Evolutionary conservation across 2,797 vertebrate genomes (phyloP).

Genomic region (Oophaga sylvatica): DNA sequence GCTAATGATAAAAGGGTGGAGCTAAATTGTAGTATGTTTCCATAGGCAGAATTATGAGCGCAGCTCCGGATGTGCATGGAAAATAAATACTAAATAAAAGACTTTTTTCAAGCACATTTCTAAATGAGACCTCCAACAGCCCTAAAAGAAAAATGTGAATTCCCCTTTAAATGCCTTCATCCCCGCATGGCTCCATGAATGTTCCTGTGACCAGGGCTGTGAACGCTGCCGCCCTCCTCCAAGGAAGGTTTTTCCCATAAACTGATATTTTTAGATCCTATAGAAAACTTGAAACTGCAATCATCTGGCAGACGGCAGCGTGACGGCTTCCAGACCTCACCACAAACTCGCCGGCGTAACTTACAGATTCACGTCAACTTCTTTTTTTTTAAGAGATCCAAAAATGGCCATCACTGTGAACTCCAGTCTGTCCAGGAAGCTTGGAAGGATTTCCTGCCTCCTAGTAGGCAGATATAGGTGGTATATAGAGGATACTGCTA

Average conservation of each 20-base stretch:
- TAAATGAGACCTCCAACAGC: too few relatives aligned
- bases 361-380: conserved; percentile 1
- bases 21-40: background rate
- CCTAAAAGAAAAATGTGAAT: background rate
- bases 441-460: too few relatives aligned
- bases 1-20: background rate
- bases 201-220: background rate
- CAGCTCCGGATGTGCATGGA: background rate
- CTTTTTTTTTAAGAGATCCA: conserved; percentile 3
- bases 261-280: conserved; percentile 53
- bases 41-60: background rate
- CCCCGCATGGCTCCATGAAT: background rate
- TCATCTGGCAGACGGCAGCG: conserved; percentile 37
- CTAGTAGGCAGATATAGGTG: background rate
- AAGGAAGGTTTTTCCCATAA: conserved; percentile 48
- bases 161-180: background rate
- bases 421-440: background rate
- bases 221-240: background rate
- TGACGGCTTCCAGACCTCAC: conserved; percentile 51
- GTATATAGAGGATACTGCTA: background rate
- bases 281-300: conserved; percentile 26
- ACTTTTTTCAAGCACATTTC: too few relatives aligned
- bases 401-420: conserved; percentile 25
- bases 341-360: conserved; percentile 3
- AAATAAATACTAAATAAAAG: background rate